Evolutionary conservation across 2,113 vertebrate genomes (phyloP).

Genomic region (Falcunculus frontatus): DNA sequence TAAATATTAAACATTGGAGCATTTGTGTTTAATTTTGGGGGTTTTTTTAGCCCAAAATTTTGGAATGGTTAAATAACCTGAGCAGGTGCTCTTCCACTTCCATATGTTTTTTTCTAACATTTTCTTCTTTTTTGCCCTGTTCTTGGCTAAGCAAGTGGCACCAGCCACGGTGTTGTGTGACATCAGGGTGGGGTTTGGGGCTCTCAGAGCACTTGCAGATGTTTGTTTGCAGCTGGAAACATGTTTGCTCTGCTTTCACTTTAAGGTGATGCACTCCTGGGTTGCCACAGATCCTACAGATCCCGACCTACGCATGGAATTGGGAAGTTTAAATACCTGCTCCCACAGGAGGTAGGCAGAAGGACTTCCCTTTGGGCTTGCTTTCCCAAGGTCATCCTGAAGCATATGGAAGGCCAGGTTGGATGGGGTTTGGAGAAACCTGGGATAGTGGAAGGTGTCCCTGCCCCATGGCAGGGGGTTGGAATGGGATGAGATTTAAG

Average conservation of each 20-base stretch:
- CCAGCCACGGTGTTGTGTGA: fast-evolving
- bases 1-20: background rate
- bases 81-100: background rate
- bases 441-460: background rate
- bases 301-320: conserved; percentile 83
- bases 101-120: background rate
- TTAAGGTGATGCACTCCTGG: conserved; percentile 49
- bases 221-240: background rate
- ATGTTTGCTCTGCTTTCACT: background rate
- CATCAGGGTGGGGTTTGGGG: background rate
- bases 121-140: background rate
- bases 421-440: background rate
- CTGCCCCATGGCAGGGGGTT: background rate
- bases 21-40: fast-evolving
- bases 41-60: background rate
- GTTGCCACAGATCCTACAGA: conserved; percentile 73
- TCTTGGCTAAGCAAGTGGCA: background rate
- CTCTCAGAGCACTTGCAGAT: background rate
- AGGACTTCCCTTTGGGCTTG: background rate
- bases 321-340: conserved; percentile 80
- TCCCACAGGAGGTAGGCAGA: conserved; percentile 75
- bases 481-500: background rate
- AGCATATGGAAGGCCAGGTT: background rate
- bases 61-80: background rate
- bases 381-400: background rate